phyloP scores from a whole-genome alignment of 2,113 vertebrate species.

The Chaetodon auriga region DNA sequence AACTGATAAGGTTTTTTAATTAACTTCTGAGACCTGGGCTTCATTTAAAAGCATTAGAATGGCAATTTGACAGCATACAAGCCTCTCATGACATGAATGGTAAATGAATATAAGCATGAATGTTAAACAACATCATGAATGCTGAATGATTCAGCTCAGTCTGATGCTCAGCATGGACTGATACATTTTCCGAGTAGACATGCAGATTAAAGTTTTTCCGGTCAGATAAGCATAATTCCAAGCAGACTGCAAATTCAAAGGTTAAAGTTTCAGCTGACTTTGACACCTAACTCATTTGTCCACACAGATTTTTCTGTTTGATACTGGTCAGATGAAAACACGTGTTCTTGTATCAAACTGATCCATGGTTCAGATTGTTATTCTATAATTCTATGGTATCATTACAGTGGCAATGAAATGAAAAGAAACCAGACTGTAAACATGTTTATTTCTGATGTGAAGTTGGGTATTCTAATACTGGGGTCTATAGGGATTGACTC shows the following conservation, averaged over 20 bases:
- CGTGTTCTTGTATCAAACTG: no score
- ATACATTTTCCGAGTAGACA: not conserved
- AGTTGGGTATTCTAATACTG: no score
- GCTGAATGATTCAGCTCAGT: constrained; percentile 7
- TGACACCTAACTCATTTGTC: no score
- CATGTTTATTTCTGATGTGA: no score
- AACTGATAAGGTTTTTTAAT: constrained; percentile 58
- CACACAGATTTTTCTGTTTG: no score
- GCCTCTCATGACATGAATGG: not conserved
- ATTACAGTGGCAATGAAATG: no score
- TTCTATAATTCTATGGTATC: no score
- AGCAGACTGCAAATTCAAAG: not conserved
- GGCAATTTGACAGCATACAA: constrained; percentile 3
- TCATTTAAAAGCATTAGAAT: constrained; percentile 31
- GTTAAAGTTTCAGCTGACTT: constrained; percentile 10
- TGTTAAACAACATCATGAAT: not conserved
- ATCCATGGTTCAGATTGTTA: no score
- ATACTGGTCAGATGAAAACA: no score
- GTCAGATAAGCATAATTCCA: constrained; percentile 2
- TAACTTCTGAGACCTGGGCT: constrained; percentile 36
- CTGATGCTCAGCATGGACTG: not conserved
- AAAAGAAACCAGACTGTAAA: no score
- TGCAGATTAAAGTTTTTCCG: not conserved
- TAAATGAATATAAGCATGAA: not conserved
- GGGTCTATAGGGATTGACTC: no score